Evolutionary conservation across 2,113 vertebrate species (phyloP), one percentile per base, ranked within the genome.

Genomic region (Chloroceryle aenea): DNA sequence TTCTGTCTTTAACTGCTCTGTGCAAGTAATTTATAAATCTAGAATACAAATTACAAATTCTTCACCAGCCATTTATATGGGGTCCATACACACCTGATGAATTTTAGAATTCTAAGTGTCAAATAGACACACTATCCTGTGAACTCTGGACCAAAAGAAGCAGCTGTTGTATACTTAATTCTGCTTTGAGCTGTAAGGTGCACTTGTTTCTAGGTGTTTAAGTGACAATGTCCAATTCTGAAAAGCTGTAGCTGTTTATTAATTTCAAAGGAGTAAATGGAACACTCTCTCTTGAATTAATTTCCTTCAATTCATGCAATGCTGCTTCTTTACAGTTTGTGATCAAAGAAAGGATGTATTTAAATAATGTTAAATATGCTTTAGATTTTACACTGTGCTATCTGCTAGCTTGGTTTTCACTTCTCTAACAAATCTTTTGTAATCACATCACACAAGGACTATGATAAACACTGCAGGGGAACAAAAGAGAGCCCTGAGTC

Each of bases 331-430:
- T 82, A 76, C 55, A 76, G 75, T 36, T 50, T 90, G 50, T 77
- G 85, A 94, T 73, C 74, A 93, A 94, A 96, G 82, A 91, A 58
- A 81, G 21, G 43, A 71, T 4, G 12, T 27, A 71, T 87, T 64
- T 85, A 68, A 91, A 91, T 58, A 94, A 72, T 11, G 26, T 79
- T 66, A 90, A 93, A 83, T 62, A 50, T 2, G 34, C 50, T 85
- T 69, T 34, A 79, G 48, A 32, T 66, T 87, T 93, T 69, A 72
- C 14, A 29, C 7, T 13, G 10, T 62, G 53, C 71, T 81, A 75
- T 85, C 89, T 87, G 45, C 42, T 93, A 29, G 36, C 17, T 73
- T 80, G 74, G 36, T 79, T 93, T 85, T 27, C 62, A 27, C 25
- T 75, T 23, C 47, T 68, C 62, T 74, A 47, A 62, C 11, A 12